Evolutionary conservation across 2,113 vertebrate species (phyloP).

Genomic region (Ptilorrhoa leucosticta): DNA sequence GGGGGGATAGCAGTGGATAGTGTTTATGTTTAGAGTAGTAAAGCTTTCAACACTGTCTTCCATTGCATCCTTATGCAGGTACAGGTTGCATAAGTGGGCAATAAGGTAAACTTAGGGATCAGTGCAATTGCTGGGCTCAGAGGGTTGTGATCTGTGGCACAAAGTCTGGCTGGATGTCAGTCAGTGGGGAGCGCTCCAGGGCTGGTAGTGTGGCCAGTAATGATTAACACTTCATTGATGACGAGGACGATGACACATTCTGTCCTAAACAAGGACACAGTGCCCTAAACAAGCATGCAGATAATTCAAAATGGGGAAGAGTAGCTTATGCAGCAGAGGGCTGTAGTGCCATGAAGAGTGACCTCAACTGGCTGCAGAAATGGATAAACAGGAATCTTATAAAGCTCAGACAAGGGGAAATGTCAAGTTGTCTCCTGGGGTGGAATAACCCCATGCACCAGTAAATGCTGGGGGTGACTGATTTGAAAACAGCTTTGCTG

Average conservation of each 20-base stretch:
- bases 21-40: neutral
- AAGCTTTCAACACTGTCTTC: neutral
- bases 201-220: neutral
- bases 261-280: neutral
- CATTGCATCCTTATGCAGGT: neutral
- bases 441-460: neutral
- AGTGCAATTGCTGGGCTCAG: accelerated
- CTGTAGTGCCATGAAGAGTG: neutral
- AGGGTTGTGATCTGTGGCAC: neutral
- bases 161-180: neutral
- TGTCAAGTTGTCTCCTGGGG: neutral
- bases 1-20: neutral
- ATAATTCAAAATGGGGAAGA: neutral
- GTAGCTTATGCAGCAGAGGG: neutral
- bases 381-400: neutral
- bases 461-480: neutral
- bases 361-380: neutral
- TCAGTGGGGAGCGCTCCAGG: no score
- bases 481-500: neutral
- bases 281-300: neutral
- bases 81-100: neutral
- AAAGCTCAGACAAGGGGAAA: neutral
- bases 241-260: neutral
- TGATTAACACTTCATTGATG: neutral
- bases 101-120: neutral